Conservation (phyloP, 30 jellyfish, hydroid and myxozoan genomes). For the Rhopilema esculentum region DNA sequence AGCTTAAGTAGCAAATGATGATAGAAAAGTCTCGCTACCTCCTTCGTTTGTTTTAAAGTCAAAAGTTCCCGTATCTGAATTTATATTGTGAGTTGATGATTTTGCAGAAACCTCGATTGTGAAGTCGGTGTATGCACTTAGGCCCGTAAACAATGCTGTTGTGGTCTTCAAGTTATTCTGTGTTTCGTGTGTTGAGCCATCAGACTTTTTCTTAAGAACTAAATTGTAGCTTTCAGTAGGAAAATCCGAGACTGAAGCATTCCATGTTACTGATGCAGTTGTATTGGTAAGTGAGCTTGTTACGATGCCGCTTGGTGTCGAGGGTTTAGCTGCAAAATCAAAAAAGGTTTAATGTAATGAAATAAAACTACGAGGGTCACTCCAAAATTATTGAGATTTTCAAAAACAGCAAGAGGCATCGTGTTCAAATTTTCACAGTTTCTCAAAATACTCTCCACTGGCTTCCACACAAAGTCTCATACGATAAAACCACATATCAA, state of each 20-base stretch:
- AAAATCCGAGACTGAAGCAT: slow-evolving; percentile 17
- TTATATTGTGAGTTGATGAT: background rate
- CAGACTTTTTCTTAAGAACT: slow-evolving; percentile 31
- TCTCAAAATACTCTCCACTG: no score
- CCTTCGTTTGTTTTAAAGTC: slow-evolving; percentile 62
- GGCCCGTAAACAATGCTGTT: slow-evolving; percentile 32
- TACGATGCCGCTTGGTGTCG: slow-evolving; percentile 37
- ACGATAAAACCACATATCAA: no score
- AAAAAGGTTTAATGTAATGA: no score
- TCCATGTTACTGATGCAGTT: slow-evolving; percentile 37
- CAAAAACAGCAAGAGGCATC: no score
- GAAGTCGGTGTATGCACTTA: slow-evolving; percentile 41
- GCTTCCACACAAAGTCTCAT: no score
- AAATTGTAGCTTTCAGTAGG: slow-evolving; percentile 39
- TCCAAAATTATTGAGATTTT: no score
- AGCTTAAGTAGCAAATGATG: no score
- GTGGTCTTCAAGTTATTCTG: background rate
- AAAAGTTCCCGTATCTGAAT: slow-evolving; percentile 42
- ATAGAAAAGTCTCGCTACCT: slow-evolving; percentile 5
- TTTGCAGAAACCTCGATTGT: slow-evolving; percentile 46
- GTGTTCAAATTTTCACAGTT: no score
- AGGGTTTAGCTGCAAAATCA: slow-evolving; percentile 33
- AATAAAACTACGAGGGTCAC: no score
- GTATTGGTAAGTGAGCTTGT: slow-evolving; percentile 10
- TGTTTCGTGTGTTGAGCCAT: background rate